Evolutionary conservation across 2,888 invertebrate species (phyloP).

Genomic region (Parasteatoda lunata): DNA sequence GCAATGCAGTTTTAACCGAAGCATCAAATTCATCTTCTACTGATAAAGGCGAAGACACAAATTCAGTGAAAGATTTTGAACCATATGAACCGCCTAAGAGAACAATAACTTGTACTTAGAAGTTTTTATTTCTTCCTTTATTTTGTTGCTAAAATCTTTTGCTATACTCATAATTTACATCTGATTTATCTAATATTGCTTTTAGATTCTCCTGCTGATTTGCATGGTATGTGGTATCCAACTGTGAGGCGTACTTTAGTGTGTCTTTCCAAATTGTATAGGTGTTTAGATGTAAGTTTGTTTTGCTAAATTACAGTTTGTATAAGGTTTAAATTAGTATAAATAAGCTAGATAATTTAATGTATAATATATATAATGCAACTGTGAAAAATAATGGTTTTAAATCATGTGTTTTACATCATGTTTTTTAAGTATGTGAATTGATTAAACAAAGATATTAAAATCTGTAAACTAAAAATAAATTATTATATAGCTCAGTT

Average conservation of each 20-base stretch:
- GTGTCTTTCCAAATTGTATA: constrained; percentile 91
- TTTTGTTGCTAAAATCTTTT: background rate
- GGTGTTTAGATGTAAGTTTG: constrained; percentile 84
- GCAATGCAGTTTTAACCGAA: constrained; percentile 65
- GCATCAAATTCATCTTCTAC: constrained; percentile 28
- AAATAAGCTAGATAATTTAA: too few relatives aligned
- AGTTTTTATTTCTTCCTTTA: background rate
- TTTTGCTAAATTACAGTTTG: constrained; percentile 9
- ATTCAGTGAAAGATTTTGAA: constrained; percentile 52
- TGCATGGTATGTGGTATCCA: constrained; percentile 99
- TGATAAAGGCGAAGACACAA: constrained; percentile 29
- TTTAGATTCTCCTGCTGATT: constrained; percentile 89
- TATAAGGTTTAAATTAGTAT: too few relatives aligned
- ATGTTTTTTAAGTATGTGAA: too few relatives aligned
- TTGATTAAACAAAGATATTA: too few relatives aligned
- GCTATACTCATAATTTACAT: background rate
- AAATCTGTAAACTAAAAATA: too few relatives aligned
- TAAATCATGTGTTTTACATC: too few relatives aligned
- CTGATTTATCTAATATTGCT: background rate
- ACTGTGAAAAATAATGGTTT: too few relatives aligned
- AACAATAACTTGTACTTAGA: constrained; percentile 49
- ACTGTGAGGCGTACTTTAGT: constrained; percentile 95
- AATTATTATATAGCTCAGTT: too few relatives aligned
- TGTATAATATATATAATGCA: too few relatives aligned
- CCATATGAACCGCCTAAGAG: constrained; percentile 53